Evolutionary conservation across 1,140 invertebrate genomes (phyloP).

Genomic region (Lucilia cuprina): DNA sequence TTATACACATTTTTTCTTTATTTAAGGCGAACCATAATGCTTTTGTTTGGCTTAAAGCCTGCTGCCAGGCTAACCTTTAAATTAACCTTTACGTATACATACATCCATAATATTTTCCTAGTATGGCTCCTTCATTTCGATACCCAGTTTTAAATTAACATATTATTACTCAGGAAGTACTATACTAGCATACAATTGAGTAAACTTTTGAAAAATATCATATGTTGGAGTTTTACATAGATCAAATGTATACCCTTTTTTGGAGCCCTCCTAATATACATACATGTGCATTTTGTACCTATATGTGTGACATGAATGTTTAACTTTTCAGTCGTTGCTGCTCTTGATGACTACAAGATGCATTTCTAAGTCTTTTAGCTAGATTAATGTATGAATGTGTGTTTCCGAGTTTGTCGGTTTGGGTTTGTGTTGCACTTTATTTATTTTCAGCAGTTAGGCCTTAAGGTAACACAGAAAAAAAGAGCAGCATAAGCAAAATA

Average conservation of each 20-base stretch:
- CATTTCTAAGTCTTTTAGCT: not conserved
- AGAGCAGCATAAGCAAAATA: not conserved
- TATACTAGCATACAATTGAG: too few relatives aligned
- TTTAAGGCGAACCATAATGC: not conserved
- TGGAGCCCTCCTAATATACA: not conserved
- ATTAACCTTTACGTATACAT: not conserved
- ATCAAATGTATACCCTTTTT: too few relatives aligned
- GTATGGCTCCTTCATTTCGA: too few relatives aligned
- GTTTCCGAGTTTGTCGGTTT: not conserved
- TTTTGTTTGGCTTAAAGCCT: constrained; percentile 17
- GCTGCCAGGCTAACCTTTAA: not conserved
- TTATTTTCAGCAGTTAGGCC: not conserved
- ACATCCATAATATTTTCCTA: not conserved
- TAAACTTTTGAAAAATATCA: too few relatives aligned
- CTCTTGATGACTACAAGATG: not conserved
- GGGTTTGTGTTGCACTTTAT: not conserved
- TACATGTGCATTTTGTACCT: not conserved
- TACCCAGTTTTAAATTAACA: too few relatives aligned
- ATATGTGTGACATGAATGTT: not conserved
- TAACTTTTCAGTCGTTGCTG: constrained; percentile 1
- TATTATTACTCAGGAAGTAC: too few relatives aligned
- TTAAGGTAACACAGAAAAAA: not conserved
- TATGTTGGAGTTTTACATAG: too few relatives aligned
- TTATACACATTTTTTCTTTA: not conserved
- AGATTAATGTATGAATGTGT: not conserved